phyloP scores from a whole-genome alignment of 2,888 invertebrate species.

The Germaria angustata region DNA sequence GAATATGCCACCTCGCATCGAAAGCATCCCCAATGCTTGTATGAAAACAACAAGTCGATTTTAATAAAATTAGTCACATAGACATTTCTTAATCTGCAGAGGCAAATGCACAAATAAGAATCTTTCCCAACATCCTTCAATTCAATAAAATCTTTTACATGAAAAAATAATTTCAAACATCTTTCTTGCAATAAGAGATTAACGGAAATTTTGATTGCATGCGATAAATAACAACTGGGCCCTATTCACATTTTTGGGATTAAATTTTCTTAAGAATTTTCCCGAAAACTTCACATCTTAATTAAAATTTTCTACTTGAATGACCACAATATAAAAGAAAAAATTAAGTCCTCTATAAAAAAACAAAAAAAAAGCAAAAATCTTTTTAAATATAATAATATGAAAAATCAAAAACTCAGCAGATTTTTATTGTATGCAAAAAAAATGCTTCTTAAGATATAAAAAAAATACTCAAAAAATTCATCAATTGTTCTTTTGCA shows the following conservation, averaged over 20 bases:
- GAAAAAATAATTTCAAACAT: not conserved
- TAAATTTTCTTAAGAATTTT: slow-evolving; percentile 18
- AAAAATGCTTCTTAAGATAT: not conserved
- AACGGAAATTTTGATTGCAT: slow-evolving; percentile 46
- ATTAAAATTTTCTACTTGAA: slow-evolving; percentile 63
- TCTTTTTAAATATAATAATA: not conserved
- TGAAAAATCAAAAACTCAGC: slow-evolving; percentile 32
- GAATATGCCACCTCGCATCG: no score
- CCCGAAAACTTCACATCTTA: slow-evolving; percentile 51
- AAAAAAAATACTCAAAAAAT: slow-evolving; percentile 12
- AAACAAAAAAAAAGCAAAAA: no score
- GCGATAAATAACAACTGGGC: slow-evolving; percentile 43
- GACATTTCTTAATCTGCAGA: no score
- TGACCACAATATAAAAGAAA: slow-evolving; percentile 30
- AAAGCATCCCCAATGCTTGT: no score
- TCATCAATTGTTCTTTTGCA: slow-evolving; percentile 31
- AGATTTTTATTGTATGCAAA: slow-evolving; percentile 40
- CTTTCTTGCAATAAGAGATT: slow-evolving; percentile 21
- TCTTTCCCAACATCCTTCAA: not conserved
- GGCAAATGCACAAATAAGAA: no score
- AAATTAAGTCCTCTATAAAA: not conserved
- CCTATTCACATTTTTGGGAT: slow-evolving; percentile 5
- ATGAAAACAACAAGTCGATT: no score
- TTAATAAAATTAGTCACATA: no score
- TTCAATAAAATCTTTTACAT: not conserved